Base-by-base conservation (phyloP, 92 coral and sea anemone species). In the Palythoa grandiflora region DNA sequence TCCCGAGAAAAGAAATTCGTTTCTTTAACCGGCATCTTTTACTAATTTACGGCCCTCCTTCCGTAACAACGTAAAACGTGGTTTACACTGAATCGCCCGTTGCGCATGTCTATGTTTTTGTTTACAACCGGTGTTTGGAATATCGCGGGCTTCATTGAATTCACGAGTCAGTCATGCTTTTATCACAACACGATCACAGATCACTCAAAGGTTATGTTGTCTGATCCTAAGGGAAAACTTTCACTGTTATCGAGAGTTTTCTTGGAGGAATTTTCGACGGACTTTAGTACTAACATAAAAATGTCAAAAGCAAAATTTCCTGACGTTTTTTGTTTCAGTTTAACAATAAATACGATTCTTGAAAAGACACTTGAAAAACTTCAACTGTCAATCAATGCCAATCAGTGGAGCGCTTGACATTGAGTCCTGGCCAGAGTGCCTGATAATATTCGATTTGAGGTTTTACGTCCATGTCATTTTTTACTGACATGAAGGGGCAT, bases 71-170 rank as follows among this genome's bases (percentile, higher is more conserved):
- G 48, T 6, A 81, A 68, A 81, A 81, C 86, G 86, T 81, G 86
- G 86, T 77, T 78, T 70, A 61, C 13, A 28, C 75, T 47, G 48
- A 81, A 20, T 37, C 19, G 12, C 44, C 78, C 28, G 91, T 84
- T 91, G 98, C 98, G 98, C 98, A 94, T 94, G 98, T 85, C 91
- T 20, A 28, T 94, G 96, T 94, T 94, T 94, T 90, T 94, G 86
- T 81, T 81, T 81, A 81, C 86, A 63, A 81, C 75, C 83, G 14
- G n/a, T 63, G 53, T 81, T 6, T 48, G 61, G 63, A 66, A 38
- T 48, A 81, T 81, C 86, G 86, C 86, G 86, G 86, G 86, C 86
- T 65, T 81, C 86, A 81, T 81, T 28, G 28, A 28, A 28, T 28
- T 81, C 86, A 81, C 75, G 86, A 81, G 86, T 65, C 73, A 16